Conservation (phyloP, 2,797 vertebrate genomes). For the Ara ararauna region DNA sequence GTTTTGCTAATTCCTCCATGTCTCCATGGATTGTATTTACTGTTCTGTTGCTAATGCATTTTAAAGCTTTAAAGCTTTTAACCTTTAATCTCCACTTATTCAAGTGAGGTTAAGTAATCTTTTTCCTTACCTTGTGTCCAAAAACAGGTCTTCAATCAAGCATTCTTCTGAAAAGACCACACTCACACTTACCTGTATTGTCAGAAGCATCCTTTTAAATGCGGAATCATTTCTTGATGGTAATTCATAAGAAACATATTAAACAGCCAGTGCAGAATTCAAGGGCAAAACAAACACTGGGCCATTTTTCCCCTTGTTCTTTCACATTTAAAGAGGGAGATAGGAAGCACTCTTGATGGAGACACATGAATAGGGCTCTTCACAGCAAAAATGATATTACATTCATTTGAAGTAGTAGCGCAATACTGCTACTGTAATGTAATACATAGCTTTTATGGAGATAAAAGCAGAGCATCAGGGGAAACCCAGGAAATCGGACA, state of each 20-base stretch:
- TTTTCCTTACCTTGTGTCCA: conserved; percentile 71
- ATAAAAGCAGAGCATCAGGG: background rate
- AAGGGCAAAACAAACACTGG: conserved; percentile 36
- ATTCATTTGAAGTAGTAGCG: background rate
- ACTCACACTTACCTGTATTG: conserved; percentile 63
- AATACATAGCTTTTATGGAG: background rate
- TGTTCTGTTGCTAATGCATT: conserved; percentile 80
- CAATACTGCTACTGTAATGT: background rate
- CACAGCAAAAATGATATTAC: background rate
- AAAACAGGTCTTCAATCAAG: conserved; percentile 79
- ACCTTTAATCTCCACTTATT: conserved; percentile 81
- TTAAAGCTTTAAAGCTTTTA: conserved; percentile 82
- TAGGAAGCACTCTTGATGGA: background rate
- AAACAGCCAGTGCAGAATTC: conserved; percentile 7
- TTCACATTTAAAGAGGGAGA: conserved; percentile 10
- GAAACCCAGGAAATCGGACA: background rate
- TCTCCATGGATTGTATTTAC: conserved; percentile 79
- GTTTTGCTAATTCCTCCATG: conserved; percentile 79
- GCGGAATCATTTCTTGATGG: conserved; percentile 16
- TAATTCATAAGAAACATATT: conserved; percentile 43
- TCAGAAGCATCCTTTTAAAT: conserved; percentile 59
- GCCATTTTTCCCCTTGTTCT: background rate
- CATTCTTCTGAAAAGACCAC: conserved; percentile 69
- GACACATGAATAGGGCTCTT: background rate
- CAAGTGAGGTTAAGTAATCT: conserved; percentile 79